Percentiles rank a stretch among this genome's conserved stretches.
phyloP scores from a whole-genome alignment of 2,113 vertebrate species.

The Laterallus jamaicensis region DNA sequence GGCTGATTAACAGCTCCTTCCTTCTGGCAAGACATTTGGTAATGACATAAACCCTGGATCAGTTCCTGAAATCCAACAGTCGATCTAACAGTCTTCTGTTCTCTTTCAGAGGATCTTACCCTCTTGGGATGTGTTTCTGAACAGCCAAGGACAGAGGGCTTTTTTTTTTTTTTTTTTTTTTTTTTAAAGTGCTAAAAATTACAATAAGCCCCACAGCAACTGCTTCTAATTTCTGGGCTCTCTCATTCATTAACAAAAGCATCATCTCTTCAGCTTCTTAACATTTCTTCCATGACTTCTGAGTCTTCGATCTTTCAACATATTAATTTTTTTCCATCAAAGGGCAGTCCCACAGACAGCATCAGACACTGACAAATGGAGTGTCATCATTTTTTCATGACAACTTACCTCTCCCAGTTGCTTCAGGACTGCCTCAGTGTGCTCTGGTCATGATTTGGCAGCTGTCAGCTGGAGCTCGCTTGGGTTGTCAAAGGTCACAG shows the following conservation, averaged over 20 bases:
- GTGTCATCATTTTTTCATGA: neutral
- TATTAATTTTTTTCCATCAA: neutral
- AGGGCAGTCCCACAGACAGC: neutral
- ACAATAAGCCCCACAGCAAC: neutral
- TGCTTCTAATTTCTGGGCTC: neutral
- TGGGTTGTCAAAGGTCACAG: neutral
- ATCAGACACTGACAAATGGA: neutral
- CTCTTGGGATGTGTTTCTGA: conserved; percentile 2
- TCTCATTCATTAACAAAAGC: neutral
- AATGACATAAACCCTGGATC: conserved; percentile 16
- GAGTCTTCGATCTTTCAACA: neutral
- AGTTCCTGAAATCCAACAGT: conserved; percentile 1
- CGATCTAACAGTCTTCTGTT: neutral
- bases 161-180: neutral
- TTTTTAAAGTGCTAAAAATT: neutral
- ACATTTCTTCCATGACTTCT: neutral
- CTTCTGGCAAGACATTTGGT: neutral
- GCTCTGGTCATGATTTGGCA: neutral
- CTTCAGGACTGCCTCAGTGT: neutral
- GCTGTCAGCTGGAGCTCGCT: neutral
- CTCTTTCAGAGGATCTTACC: conserved; percentile 11
- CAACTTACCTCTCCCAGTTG: neutral
- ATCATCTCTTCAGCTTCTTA: neutral
- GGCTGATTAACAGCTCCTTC: neutral
- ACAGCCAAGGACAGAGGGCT: neutral